Evolutionary conservation across 2,888 invertebrate genomes (phyloP).

Genomic region (Tethea ocularis): DNA sequence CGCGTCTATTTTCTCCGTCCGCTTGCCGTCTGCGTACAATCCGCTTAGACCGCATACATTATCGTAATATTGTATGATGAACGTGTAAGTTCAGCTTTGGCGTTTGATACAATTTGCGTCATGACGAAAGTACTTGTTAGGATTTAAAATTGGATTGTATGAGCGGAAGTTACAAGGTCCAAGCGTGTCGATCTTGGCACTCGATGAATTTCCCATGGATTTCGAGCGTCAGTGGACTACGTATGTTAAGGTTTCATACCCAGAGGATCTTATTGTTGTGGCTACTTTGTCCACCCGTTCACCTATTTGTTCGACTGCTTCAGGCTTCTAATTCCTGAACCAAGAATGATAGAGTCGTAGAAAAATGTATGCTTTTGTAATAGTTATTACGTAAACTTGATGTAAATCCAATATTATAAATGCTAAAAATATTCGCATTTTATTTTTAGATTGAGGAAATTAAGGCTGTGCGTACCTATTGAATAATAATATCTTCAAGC

Average conservation of each 20-base stretch:
- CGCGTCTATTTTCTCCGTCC: slow-evolving; percentile 19
- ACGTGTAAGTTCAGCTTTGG: slow-evolving; percentile 8
- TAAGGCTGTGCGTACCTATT: too few relatives aligned
- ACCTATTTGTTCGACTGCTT: too few relatives aligned
- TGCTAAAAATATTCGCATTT: too few relatives aligned
- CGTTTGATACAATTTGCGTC: slow-evolving; percentile 26
- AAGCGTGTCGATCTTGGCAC: background rate
- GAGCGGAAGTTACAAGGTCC: background rate
- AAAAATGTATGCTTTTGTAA: background rate
- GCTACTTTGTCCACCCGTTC: too few relatives aligned
- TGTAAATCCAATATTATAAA: too few relatives aligned
- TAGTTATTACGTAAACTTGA: too few relatives aligned
- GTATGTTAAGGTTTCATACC: too few relatives aligned
- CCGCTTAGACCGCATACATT: slow-evolving; percentile 8
- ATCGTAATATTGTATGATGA: slow-evolving; percentile 1
- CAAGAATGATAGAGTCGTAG: too few relatives aligned
- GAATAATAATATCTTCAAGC: too few relatives aligned
- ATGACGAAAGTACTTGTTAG: background rate
- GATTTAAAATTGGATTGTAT: background rate
- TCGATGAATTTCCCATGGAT: background rate
- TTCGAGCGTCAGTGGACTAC: background rate
- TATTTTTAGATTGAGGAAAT: too few relatives aligned
- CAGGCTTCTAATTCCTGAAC: too few relatives aligned
- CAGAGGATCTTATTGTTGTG: too few relatives aligned
- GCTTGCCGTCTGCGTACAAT: slow-evolving; percentile 19